Conservation (phyloP, 2,797 vertebrate genomes). For the Hyperoplus immaculatus region DNA sequence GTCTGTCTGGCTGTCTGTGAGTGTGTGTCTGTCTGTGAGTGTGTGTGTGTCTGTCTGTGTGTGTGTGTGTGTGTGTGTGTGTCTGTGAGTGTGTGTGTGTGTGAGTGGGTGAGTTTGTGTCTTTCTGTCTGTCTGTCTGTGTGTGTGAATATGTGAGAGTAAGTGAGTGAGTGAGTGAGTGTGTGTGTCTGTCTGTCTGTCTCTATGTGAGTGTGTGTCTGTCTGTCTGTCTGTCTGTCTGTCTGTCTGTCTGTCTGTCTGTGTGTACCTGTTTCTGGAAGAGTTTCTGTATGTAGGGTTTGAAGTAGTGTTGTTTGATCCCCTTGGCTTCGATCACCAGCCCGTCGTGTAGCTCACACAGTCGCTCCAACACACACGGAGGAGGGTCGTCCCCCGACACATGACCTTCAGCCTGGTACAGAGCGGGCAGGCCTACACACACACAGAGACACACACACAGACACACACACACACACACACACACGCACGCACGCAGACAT, state of each 20-base stretch:
- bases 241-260: accelerated
- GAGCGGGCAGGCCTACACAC: slow-evolving; percentile 86
- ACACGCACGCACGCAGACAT: neutral
- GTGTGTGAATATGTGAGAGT: no score
- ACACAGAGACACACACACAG: slow-evolving; percentile 20
- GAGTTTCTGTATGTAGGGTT: slow-evolving; percentile 93
- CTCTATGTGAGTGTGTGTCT: no score
- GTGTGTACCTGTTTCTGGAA: slow-evolving; percentile 91
- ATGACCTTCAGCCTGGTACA: slow-evolving; percentile 74
- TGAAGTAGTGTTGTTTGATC: slow-evolving; percentile 99
- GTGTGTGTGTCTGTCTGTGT: no score
- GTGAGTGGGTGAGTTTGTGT: no score
- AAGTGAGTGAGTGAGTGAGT: neutral
- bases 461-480: neutral
- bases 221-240: neutral
- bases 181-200: no score
- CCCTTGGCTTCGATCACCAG: slow-evolving; percentile 96
- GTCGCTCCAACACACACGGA: slow-evolving; percentile 89
- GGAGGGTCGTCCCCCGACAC: slow-evolving; percentile 80
- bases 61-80: no score
- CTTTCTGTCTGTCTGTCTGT: no score
- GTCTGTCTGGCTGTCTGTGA: no score
- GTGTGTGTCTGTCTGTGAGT: no score
- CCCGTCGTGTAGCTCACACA: slow-evolving; percentile 95
- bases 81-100: no score